phyloP scores from a whole-genome alignment of 2,888 invertebrate species.

The Melanotus villosus region DNA sequence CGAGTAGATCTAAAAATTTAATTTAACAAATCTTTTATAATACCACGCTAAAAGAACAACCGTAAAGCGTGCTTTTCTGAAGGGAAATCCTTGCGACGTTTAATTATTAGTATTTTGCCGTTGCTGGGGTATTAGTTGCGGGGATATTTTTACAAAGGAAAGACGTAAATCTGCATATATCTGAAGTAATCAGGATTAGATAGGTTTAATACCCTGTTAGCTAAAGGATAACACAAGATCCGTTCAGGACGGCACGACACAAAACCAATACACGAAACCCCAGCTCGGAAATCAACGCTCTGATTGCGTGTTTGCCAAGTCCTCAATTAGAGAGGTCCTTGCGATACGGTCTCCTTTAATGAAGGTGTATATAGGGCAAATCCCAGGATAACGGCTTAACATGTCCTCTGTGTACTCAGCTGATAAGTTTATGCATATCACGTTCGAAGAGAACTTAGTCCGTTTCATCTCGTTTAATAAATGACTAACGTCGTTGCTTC shows the following conservation, averaged over 20 bases:
- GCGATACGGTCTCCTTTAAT: slow-evolving; percentile 50
- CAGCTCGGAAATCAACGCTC: slow-evolving; percentile 49
- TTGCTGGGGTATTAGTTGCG: too few species aligned
- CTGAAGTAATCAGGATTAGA: slow-evolving; percentile 18
- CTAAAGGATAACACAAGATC: slow-evolving; percentile 35
- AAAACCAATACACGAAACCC: slow-evolving; percentile 46
- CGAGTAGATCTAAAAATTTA: too few species aligned
- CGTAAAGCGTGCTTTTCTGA: too few species aligned
- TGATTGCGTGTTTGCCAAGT: slow-evolving; percentile 52
- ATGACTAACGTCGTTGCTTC: slow-evolving; percentile 31
- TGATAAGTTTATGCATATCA: slow-evolving; percentile 50
- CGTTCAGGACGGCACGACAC: slow-evolving; percentile 34
- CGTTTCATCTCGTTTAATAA: slow-evolving; percentile 42
- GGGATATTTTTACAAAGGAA: too few species aligned
- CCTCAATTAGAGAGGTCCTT: slow-evolving; percentile 53
- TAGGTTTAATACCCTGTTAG: slow-evolving; percentile 31
- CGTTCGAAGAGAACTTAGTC: slow-evolving; percentile 39
- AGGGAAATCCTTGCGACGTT: too few species aligned
- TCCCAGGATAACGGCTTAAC: slow-evolving; percentile 48
- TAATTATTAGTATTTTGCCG: too few species aligned
- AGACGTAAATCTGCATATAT: background rate
- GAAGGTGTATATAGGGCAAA: slow-evolving; percentile 52
- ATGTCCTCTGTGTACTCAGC: slow-evolving; percentile 46
- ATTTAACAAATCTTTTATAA: too few species aligned
- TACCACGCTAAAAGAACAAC: too few species aligned